A percentile compares a stretch with the other conserved stretches of the same genome.
These are phyloP conservation scores for Carlito syrichta DNA, from an alignment of 2,113 vertebrate species.

Conservation along the genomic window DNA sequence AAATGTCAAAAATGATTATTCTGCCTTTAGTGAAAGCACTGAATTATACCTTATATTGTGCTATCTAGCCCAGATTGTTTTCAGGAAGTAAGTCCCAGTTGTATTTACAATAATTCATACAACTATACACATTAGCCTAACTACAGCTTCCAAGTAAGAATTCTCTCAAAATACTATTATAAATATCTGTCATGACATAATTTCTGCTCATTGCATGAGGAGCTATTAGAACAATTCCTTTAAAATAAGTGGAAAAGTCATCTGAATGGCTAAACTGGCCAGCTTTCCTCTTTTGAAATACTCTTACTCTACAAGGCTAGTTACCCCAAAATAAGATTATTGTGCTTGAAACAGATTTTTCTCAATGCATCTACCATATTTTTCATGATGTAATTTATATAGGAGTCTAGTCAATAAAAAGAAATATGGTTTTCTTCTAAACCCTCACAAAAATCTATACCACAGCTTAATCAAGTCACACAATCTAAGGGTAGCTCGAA, in stretches of 20 bases:
- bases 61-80: not conserved
- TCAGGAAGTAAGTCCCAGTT: slow-evolving; percentile 15
- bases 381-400: slow-evolving; percentile 74
- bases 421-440: slow-evolving; percentile 71
- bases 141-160: not conserved
- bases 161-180: not conserved
- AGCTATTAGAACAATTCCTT: not conserved
- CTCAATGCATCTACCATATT: slow-evolving; percentile 24
- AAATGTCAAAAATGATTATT: not conserved
- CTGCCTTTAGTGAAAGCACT: not conserved
- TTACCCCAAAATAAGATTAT: slow-evolving; percentile 48
- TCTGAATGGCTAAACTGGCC: not conserved
- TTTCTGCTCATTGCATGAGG: slow-evolving; percentile 18
- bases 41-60: not conserved
- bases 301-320: not conserved
- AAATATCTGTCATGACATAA: not conserved
- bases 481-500: slow-evolving; percentile 20
- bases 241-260: not conserved
- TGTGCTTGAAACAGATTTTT: slow-evolving; percentile 58
- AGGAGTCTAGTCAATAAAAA: slow-evolving; percentile 70
- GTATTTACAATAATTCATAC: not conserved
- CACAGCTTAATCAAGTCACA: slow-evolving; percentile 68
- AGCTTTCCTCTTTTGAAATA: not conserved
- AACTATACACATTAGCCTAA: not conserved
- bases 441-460: slow-evolving; percentile 73